phyloP scores from a whole-genome alignment of 1,140 invertebrate species.

The Heliconius congener region DNA sequence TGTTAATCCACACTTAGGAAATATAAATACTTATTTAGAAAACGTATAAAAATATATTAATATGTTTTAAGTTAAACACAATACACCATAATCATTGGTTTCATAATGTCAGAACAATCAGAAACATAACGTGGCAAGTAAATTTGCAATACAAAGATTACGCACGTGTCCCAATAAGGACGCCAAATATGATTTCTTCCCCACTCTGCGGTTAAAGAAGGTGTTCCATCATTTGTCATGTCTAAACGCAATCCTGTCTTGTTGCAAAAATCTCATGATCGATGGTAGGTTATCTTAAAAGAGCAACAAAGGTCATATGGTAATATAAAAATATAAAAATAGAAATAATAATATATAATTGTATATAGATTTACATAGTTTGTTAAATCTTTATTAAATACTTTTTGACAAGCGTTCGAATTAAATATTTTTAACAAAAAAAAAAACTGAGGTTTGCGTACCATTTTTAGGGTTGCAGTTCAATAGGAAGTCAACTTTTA shows the following conservation, averaged over 20 bases:
- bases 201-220: background rate
- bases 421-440: background rate
- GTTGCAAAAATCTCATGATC: slow-evolving; percentile 19
- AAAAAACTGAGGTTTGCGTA: no score
- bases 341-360: background rate
- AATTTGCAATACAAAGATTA: background rate
- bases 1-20: no score
- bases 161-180: background rate
- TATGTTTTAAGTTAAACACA: background rate
- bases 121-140: background rate
- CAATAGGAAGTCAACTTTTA: no score
- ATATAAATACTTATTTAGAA: no score
- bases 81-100: background rate
- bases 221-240: slow-evolving; percentile 6
- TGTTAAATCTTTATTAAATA: background rate
- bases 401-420: no score
- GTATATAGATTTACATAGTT: background rate
- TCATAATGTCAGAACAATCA: background rate
- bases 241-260: slow-evolving; percentile 11
- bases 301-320: slow-evolving; percentile 23
- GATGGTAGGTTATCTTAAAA: slow-evolving; percentile 15
- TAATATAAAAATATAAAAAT: background rate
- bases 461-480: no score
- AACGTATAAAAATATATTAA: background rate
- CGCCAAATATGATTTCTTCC: background rate